Conservation (phyloP, 2,113 vertebrate species). For the Lampris megalopsis region DNA sequence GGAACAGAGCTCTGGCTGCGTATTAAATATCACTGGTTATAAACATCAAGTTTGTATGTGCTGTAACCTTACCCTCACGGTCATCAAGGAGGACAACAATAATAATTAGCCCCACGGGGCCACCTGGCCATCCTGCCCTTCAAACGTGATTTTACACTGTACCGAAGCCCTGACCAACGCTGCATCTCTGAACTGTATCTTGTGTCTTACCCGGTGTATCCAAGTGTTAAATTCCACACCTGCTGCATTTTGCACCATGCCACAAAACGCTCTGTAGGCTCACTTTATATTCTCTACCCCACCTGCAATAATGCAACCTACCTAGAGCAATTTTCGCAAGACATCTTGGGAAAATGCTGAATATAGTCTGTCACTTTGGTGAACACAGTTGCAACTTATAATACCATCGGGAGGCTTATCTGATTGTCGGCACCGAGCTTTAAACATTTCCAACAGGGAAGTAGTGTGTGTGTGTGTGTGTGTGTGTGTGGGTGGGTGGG, state of each 20-base stretch:
- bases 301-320: neutral
- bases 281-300: conserved; percentile 32
- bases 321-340: conserved; percentile 34
- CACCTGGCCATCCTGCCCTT: neutral
- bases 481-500: neutral
- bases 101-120: conserved; percentile 6
- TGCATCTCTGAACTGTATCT: conserved; percentile 15
- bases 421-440: conserved; percentile 29
- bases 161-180: neutral
- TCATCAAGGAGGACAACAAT: conserved; percentile 10
- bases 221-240: conserved; percentile 11
- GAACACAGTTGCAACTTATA: conserved; percentile 43
- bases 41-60: neutral
- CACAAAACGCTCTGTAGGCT: conserved; percentile 37
- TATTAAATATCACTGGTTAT: conserved; percentile 17
- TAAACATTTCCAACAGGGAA: conserved; percentile 4
- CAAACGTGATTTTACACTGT: neutral
- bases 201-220: conserved; percentile 8
- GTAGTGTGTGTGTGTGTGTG: neutral
- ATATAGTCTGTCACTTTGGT: conserved; percentile 13
- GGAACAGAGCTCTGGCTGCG: conserved; percentile 3
- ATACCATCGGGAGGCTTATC: conserved; percentile 34
- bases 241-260: conserved; percentile 30
- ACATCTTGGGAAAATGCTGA: conserved; percentile 38
- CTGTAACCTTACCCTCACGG: neutral